Conservation (phyloP, 2,113 vertebrate species). For the Pelusios castaneus region DNA sequence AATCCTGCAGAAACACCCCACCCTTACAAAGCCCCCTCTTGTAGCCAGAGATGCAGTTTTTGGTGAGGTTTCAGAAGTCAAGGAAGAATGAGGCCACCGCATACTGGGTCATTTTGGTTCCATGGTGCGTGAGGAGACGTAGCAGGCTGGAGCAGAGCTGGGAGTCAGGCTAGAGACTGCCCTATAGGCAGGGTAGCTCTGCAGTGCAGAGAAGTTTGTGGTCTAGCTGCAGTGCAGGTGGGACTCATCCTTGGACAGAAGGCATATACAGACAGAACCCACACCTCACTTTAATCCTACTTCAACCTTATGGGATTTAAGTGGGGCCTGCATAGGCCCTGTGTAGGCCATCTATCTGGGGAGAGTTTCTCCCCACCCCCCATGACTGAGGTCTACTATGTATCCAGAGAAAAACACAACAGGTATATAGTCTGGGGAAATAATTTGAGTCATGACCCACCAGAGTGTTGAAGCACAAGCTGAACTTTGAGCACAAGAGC, state of each 20-base stretch:
- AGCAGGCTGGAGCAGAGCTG: background rate
- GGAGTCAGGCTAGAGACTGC: background rate
- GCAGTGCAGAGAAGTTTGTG: background rate
- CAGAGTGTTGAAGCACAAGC: fast-evolving
- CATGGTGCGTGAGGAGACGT: fast-evolving
- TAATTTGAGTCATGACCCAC: background rate
- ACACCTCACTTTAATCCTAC: fast-evolving
- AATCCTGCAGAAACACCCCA: background rate
- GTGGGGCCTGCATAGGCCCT: background rate
- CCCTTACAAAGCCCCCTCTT: background rate
- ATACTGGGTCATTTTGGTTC: background rate
- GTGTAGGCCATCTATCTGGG: background rate
- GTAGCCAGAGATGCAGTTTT: fast-evolving
- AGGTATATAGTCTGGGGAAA: background rate
- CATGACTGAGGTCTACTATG: background rate
- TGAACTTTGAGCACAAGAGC: background rate
- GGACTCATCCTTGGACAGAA: fast-evolving
- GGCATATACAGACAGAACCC: background rate
- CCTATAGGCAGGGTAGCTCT: background rate
- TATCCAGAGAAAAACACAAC: fast-evolving
- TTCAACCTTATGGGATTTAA: background rate
- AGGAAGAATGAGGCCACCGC: background rate
- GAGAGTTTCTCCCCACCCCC: background rate
- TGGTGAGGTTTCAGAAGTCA: background rate
- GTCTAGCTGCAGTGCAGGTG: background rate